Evolutionary conservation across 2,888 invertebrate genomes (phyloP).

Genomic region (Dolichomitus sp.): DNA sequence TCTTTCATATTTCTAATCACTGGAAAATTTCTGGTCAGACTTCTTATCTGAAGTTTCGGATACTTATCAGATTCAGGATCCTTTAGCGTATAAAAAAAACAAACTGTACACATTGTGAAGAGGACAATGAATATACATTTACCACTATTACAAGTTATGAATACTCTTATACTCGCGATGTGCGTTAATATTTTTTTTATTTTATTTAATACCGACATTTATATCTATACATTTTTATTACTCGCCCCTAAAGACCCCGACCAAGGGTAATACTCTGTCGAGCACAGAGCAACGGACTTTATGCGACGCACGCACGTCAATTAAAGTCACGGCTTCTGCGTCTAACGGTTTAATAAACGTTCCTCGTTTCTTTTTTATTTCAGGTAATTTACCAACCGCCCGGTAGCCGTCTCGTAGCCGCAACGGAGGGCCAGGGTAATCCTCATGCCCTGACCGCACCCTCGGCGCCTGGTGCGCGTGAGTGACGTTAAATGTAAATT

Average conservation of each 20-base stretch:
- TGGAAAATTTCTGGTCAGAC: no score
- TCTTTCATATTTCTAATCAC: no score
- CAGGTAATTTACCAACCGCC: conserved; percentile 72
- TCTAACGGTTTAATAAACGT: conserved; percentile 66
- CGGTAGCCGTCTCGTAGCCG: conserved; percentile 13
- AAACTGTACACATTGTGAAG: no score
- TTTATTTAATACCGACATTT: neutral
- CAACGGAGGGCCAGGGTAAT: conserved; percentile 19
- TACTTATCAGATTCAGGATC: no score
- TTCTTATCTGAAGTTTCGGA: no score
- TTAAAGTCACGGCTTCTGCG: conserved; percentile 54
- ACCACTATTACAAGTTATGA: neutral
- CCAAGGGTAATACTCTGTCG: neutral
- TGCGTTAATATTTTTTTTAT: neutral
- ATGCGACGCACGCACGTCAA: conserved; percentile 57
- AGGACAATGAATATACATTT: no score
- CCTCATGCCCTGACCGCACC: conserved; percentile 22
- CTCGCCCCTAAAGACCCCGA: neutral
- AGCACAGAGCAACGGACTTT: conserved; percentile 1
- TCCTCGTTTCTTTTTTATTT: conserved; percentile 69
- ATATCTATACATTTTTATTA: conserved; percentile 12
- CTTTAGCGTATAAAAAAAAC: no score
- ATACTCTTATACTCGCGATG: neutral
- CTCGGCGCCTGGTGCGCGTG: conserved; percentile 58
- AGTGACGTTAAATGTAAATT: conserved; percentile 69